Percentiles rank a stretch among this genome's conserved stretches.
Conservation (phyloP, 2,113 vertebrate species). For the Guaruba guarouba region DNA sequence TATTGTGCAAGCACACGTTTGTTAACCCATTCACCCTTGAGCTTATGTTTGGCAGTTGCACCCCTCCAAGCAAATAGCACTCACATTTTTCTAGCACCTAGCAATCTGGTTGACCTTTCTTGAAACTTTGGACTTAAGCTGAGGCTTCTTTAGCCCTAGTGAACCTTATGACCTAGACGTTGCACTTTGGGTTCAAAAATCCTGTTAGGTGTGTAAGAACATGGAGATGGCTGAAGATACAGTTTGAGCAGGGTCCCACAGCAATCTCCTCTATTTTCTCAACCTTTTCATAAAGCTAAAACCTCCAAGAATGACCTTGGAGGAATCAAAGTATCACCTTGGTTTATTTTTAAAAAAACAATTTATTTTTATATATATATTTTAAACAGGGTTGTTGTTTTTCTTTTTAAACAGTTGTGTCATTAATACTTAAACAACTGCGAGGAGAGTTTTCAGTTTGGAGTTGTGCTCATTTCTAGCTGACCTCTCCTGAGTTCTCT, state of each 20-base stretch:
- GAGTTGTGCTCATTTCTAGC: not conserved
- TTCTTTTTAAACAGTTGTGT: not conserved
- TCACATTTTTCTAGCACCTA: not conserved
- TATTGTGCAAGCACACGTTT: accelerated
- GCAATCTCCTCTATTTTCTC: not conserved
- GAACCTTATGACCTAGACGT: not conserved
- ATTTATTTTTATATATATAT: not conserved
- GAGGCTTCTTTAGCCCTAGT: not conserved
- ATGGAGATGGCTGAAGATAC: not conserved
- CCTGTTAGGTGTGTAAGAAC: not conserved
- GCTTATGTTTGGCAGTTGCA: not conserved
- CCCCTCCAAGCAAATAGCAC: not conserved
- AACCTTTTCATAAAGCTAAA: not conserved
- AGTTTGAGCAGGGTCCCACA: not conserved
- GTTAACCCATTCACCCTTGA: not conserved
- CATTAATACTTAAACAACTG: not conserved
- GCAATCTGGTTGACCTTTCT: not conserved
- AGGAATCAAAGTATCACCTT: not conserved
- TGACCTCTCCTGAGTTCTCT: not conserved
- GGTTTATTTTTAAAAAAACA: not conserved
- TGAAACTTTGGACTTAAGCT: not conserved
- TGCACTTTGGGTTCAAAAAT: not conserved
- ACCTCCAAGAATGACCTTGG: not conserved
- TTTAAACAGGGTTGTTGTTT: not conserved
- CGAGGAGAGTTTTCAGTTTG: not conserved